Percentiles rank a stretch among this genome's conserved stretches.
Conservation (phyloP, 30 jellyfish, hydroid and myxozoan genomes). For the Catostylus mosaicus region DNA sequence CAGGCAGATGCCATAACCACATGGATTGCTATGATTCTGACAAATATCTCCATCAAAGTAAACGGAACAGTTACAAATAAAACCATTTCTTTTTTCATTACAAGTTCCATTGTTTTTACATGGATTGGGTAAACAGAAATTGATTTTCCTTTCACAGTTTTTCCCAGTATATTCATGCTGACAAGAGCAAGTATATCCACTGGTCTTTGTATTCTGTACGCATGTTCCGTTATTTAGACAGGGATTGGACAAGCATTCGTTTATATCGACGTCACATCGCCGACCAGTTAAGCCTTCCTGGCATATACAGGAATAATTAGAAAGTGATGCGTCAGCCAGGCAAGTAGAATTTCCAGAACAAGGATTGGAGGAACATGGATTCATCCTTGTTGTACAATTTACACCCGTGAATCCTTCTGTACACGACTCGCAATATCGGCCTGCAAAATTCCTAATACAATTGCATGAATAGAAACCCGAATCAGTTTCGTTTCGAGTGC, state of each 20-base stretch:
- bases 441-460: conserved; percentile 54
- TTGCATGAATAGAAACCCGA: conserved; percentile 21
- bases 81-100: conserved; percentile 3
- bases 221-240: conserved; percentile 61
- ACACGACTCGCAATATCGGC: conserved; percentile 44
- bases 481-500: conserved; percentile 23
- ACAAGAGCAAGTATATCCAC: conserved; percentile 37
- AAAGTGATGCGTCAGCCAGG: neutral
- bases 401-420: conserved; percentile 60
- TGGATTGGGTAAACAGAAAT: conserved; percentile 26
- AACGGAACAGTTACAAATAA: conserved; percentile 24
- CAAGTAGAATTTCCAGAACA: conserved; percentile 55
- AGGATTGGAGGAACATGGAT: conserved; percentile 59
- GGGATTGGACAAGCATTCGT: conserved; percentile 40
- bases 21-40: conserved; percentile 27
- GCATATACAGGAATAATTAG: conserved; percentile 41
- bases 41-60: conserved; percentile 41
- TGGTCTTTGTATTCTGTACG: conserved; percentile 7
- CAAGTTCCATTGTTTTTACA: conserved; percentile 60
- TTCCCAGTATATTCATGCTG: conserved; percentile 13
- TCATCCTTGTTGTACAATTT: conserved; percentile 30
- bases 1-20: conserved; percentile 21
- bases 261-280: conserved; percentile 16
- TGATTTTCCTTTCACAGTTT: conserved; percentile 5
- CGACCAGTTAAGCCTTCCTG: conserved; percentile 31